Percentiles rank a stretch among this genome's conserved stretches.
These are phyloP conservation scores for Actenoides hombroni DNA, from an alignment of 2,113 vertebrate genomes.

Conservation along the genomic window DNA sequence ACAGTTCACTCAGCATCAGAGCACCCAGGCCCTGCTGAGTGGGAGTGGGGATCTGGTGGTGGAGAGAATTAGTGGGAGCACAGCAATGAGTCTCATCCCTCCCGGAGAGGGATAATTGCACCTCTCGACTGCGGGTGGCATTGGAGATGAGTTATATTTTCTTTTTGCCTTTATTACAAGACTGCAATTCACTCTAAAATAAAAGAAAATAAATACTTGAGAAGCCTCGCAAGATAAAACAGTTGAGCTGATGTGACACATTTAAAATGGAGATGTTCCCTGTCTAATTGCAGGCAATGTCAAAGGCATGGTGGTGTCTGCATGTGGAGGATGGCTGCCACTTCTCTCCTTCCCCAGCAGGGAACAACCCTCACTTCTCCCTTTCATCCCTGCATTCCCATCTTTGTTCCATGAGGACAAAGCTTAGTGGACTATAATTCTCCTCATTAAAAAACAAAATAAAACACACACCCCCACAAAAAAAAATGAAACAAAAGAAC, in stretches of 20 bases:
- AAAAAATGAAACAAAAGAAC: background rate
- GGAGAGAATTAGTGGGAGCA: accelerated
- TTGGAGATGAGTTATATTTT: background rate
- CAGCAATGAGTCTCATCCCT: background rate
- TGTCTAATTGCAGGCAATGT: background rate
- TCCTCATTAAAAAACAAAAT: background rate
- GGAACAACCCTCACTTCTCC: background rate
- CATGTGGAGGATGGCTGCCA: background rate
- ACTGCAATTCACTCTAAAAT: background rate
- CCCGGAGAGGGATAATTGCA: background rate
- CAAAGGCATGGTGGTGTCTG: background rate
- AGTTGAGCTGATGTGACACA: accelerated
- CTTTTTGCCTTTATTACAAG: background rate
- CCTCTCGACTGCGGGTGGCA: background rate
- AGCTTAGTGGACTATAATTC: background rate
- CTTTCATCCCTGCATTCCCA: background rate
- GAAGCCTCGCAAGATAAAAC: background rate
- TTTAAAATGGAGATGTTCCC: background rate
- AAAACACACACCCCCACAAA: background rate
- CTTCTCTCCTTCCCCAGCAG: background rate
- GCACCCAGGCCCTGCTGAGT: accelerated
- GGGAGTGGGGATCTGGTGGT: accelerated
- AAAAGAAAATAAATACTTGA: background rate
- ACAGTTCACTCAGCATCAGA: accelerated
- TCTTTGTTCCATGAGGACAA: background rate